Percentiles rank a stretch among this genome's conserved stretches.
These are phyloP conservation scores for Tenualosa ilisha DNA, from an alignment of 2,797 vertebrate genomes.

Conservation along the genomic window DNA sequence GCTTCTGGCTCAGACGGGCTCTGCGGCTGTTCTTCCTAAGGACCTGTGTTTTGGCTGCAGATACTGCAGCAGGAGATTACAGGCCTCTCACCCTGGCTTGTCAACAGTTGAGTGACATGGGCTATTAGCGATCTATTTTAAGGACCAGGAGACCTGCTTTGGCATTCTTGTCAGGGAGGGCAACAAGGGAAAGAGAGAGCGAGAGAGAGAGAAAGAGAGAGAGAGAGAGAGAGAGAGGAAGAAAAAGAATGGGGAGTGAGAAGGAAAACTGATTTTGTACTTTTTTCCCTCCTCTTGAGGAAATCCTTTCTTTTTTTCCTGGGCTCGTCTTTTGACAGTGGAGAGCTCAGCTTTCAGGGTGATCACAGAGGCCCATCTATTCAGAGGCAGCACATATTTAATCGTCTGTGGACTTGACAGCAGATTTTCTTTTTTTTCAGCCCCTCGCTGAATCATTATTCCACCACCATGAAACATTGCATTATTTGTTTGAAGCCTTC, in stretches of 20 bases:
- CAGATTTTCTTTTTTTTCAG: not conserved
- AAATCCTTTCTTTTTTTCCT: constrained; percentile 59
- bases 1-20: constrained; percentile 28
- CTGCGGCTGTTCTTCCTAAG: constrained; percentile 76
- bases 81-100: constrained; percentile 77
- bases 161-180: constrained; percentile 67
- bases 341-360: constrained; percentile 70
- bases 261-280: constrained; percentile 49
- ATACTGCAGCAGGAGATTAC: constrained; percentile 84
- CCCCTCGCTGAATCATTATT: not conserved
- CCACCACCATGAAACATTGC: not conserved
- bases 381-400: constrained; percentile 58
- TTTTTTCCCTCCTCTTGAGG: constrained; percentile 59
- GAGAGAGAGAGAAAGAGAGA: not conserved
- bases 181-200: constrained; percentile 46
- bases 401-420: constrained; percentile 45
- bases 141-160: constrained; percentile 71
- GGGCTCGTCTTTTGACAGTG: constrained; percentile 64
- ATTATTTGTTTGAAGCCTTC: not conserved
- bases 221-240: not conserved
- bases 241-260: not conserved
- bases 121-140: constrained; percentile 88
- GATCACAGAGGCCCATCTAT: constrained; percentile 61
- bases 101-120: constrained; percentile 80
- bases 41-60: constrained; percentile 77